Evolutionary conservation across 30 jellyfish, hydroid and myxozoan genomes (phyloP), one percentile per base, ranked within the genome.

Genomic region (Aurelia sp.): DNA sequence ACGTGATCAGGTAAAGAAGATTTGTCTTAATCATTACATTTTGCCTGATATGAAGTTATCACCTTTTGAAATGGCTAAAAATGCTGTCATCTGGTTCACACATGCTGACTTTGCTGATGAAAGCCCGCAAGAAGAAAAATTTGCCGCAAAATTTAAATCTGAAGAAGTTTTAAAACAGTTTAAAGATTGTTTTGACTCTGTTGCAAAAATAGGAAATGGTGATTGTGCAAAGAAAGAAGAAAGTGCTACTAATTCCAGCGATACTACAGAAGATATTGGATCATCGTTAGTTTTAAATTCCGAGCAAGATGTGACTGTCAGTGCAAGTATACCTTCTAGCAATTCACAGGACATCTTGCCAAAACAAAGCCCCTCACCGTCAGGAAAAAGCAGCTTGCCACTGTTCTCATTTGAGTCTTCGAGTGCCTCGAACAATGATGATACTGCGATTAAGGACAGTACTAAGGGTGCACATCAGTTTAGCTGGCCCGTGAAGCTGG

Each of bases 21-120:
- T 88, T 20, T 79, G 97, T 71, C 80, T 87, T 22, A 88, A 88
- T 69, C 97, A 88, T 67, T 21, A 27, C 21, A 53, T 88, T 38
- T 38, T 72, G 2, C 27, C 69, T 3, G 89, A 71, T 5, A 78
- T 88, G 89, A 58, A 55, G 7, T 77, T 80, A 4, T 79, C 72
- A 18, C 73, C 71, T 15, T 20, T 68, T 27, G 80, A 48, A n/a
- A 76, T 22, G 57, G 35, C 72, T 16, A 51, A 60, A 30, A 72
- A 63, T 35, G 67, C 92, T 8, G 68, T 66, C 57, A 70, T 76
- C 5, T 88, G 92, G 97, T 62, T 65, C 58, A 80, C 97, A n/a
- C 51, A 12, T 24, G 97, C 92, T 22, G 97, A 88, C 40, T 64
- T 57, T 58, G 58, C 92, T 30, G 97, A 88, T 24, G 92, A 50